Percentiles rank a stretch among this genome's conserved stretches.
phyloP scores from a whole-genome alignment of 2,888 invertebrate genomes.

The Stenoptilia bipunctidactyla region DNA sequence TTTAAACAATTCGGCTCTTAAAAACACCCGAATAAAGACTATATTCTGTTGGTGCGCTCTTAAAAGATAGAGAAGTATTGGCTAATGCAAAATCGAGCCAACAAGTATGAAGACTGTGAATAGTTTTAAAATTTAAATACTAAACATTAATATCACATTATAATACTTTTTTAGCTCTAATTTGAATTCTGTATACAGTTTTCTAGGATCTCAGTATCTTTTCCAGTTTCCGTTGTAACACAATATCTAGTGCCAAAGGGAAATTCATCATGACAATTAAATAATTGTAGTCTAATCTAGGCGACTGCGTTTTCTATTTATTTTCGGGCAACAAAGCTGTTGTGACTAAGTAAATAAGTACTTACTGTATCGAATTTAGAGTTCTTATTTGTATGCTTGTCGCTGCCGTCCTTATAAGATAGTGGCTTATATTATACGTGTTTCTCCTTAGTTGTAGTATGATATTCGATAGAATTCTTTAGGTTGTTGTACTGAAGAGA shows the following conservation, averaged over 20 bases:
- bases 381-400: no score
- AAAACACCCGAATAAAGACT: no score
- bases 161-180: slow-evolving; percentile 18
- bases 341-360: no score
- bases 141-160: slow-evolving; percentile 30
- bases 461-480: no score
- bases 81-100: slow-evolving; percentile 28
- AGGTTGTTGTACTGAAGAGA: no score
- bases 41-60: no score
- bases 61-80: no score
- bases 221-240: slow-evolving; percentile 26
- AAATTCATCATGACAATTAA: slow-evolving; percentile 55
- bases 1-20: no score
- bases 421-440: no score
- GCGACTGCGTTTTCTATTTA: slow-evolving; percentile 46
- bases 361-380: no score
- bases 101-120: slow-evolving; percentile 50
- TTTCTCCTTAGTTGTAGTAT: no score
- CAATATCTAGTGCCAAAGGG: slow-evolving; percentile 47
- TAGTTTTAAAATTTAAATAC: slow-evolving; percentile 30
- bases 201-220: slow-evolving; percentile 58
- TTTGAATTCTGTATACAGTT: slow-evolving; percentile 50
- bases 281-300: slow-evolving; percentile 7
- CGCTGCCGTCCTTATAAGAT: neutral
- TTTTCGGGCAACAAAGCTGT: slow-evolving; percentile 27